phyloP scores from a whole-genome alignment of 2,797 vertebrate species.

The Sebastes taczanowskii region DNA sequence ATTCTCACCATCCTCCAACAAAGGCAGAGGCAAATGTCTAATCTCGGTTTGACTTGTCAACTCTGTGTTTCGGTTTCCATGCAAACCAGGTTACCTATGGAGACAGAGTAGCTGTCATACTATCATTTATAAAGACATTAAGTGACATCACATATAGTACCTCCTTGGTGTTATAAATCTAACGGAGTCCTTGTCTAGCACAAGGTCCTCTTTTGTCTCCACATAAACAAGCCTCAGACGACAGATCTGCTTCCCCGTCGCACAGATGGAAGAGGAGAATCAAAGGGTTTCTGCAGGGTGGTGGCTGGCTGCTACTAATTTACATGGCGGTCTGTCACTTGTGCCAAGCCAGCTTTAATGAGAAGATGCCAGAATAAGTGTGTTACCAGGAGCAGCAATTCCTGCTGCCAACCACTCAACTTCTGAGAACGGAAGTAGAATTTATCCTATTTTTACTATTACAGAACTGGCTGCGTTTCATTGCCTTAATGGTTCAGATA shows the following conservation, averaged over 20 bases:
- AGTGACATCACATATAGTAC: neutral
- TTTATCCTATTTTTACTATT: constrained; percentile 15
- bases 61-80: neutral
- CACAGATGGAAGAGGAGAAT: constrained; percentile 34
- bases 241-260: neutral
- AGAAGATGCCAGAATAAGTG: constrained; percentile 42
- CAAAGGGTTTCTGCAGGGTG: constrained; percentile 47
- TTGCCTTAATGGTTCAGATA: neutral
- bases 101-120: too few relatives aligned
- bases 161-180: neutral
- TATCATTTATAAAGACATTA: neutral
- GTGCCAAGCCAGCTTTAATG: constrained; percentile 56
- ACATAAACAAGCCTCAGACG: constrained; percentile 3
- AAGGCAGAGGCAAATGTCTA: constrained; percentile 21
- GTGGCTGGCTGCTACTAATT: constrained; percentile 52
- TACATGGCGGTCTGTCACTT: constrained; percentile 33
- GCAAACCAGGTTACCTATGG: neutral
- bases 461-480: neutral
- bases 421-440: constrained; percentile 26
- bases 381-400: constrained; percentile 24
- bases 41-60: constrained; percentile 23
- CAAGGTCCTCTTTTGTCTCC: neutral
- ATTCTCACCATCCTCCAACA: neutral
- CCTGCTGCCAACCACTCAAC: neutral
- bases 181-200: neutral